Evolutionary conservation across 2,113 vertebrate genomes (phyloP).

Genomic region (Tor tambroides): DNA sequence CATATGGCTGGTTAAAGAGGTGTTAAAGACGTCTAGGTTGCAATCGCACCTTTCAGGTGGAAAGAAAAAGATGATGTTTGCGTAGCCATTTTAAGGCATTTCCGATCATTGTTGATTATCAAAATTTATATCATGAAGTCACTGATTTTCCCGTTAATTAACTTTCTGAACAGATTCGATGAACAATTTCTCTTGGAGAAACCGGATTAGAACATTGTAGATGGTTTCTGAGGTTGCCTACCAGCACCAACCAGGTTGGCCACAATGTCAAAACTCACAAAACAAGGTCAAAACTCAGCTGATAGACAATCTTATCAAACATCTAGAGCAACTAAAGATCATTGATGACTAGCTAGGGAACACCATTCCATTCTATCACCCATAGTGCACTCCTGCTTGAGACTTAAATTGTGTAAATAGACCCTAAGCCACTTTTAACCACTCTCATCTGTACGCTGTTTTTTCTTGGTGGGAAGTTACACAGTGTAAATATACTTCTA

Average conservation of each 20-base stretch:
- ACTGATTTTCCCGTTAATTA: background rate
- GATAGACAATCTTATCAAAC: background rate
- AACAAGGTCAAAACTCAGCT: background rate
- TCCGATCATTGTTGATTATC: background rate
- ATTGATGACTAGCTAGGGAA: background rate
- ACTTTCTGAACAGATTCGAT: background rate
- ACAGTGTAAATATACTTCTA: conserved; percentile 15
- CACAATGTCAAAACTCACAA: background rate
- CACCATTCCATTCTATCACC: background rate
- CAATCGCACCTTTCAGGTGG: conserved; percentile 23
- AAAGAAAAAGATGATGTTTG: background rate
- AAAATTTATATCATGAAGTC: background rate
- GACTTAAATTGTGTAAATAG: background rate
- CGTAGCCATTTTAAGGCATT: background rate
- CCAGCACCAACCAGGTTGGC: background rate
- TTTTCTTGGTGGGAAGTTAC: background rate
- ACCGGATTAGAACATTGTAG: background rate
- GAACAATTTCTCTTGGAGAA: background rate
- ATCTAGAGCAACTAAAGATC: background rate
- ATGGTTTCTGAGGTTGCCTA: background rate
- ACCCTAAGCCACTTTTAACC: background rate
- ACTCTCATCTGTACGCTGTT: conserved; percentile 8
- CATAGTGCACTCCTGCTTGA: background rate
- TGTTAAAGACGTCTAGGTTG: background rate
- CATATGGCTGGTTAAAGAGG: conserved; percentile 26